Base-by-base conservation (phyloP, 1,140 invertebrate genomes). In the Episyrphus balteatus region DNA sequence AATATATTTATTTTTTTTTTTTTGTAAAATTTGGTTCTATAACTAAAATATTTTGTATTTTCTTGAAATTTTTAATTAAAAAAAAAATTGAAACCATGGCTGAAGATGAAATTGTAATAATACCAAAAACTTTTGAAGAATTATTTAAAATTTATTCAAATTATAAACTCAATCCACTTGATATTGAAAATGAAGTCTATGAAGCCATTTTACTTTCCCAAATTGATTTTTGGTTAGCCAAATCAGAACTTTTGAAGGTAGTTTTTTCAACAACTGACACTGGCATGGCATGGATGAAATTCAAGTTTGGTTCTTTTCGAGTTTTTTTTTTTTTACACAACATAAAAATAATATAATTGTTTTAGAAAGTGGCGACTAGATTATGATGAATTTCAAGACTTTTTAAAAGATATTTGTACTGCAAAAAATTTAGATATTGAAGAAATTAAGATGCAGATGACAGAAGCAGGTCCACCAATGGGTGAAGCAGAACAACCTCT, bases 21-120 rank as follows among this genome's bases (percentile, higher is more conserved):
- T n/a, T n/a, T n/a, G n/a, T n/a, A n/a, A n/a, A n/a, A n/a, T n/a
- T n/a, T n/a, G n/a, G n/a, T n/a, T n/a, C n/a, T n/a, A n/a, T n/a
- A n/a, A n/a, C n/a, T n/a, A n/a, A n/a, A n/a, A n/a, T n/a, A n/a
- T n/a, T n/a, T n/a, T n/a, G n/a, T n/a, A n/a, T n/a, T n/a, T n/a
- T n/a, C n/a, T n/a, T n/a, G n/a, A n/a, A n/a, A 66, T 66, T 65
- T 66, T 66, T 65, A 57, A 43, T 33, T 46, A 48, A 48, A 6
- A 34, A 42, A 47, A 54, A 50, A 54, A 55, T 41, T 18, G 38
- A 42, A 34, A 46, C 14, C 18, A 64, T 64, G 61, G 61, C 58
- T 32, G 61, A 65, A 54, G 62, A 65, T 34, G 62, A 65, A 11
- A 59, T 64, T 55, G 64, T 62, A 47, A 57, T 58, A 19, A 64